phyloP scores from a whole-genome alignment of 2,888 invertebrate genomes.

The Caenorhabditis sp. region DNA sequence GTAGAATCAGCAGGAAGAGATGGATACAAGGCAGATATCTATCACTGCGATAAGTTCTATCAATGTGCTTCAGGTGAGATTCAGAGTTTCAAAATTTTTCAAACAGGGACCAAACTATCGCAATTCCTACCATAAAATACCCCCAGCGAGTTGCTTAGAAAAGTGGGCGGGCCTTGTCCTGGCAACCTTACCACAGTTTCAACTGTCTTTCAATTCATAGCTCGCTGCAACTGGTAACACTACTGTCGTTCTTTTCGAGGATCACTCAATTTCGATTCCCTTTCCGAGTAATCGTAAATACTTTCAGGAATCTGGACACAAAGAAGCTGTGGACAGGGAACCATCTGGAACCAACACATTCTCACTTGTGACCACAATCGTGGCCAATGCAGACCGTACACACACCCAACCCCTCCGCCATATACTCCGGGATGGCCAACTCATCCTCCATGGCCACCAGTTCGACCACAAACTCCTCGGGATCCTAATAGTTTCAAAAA shows the following conservation, averaged over 20 bases:
- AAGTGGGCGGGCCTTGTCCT: no score
- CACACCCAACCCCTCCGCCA: constrained; percentile 1
- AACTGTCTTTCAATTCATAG: no score
- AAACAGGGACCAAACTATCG: no score
- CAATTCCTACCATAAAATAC: no score
- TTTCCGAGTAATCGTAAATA: not conserved
- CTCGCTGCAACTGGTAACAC: no score
- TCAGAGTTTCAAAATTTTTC: no score
- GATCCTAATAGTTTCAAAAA: constrained; percentile 27
- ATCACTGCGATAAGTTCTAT: constrained; percentile 40
- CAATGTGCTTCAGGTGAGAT: constrained; percentile 51
- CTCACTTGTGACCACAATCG: constrained; percentile 47
- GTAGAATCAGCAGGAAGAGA: constrained; percentile 18
- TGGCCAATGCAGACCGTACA: constrained; percentile 28
- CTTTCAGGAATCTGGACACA: constrained; percentile 35
- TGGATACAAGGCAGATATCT: constrained; percentile 38
- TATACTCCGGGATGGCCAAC: not conserved
- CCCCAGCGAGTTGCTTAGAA: no score
- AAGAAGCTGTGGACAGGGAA: constrained; percentile 22
- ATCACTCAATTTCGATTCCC: no score
- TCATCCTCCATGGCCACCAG: not conserved
- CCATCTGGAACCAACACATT: constrained; percentile 37
- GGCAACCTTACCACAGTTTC: no score
- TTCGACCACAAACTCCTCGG: not conserved
- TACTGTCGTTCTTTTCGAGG: no score